These are phyloP conservation scores for Sylvia borin DNA, from an alignment of 2,797 vertebrate species.

Conservation along the genomic window DNA sequence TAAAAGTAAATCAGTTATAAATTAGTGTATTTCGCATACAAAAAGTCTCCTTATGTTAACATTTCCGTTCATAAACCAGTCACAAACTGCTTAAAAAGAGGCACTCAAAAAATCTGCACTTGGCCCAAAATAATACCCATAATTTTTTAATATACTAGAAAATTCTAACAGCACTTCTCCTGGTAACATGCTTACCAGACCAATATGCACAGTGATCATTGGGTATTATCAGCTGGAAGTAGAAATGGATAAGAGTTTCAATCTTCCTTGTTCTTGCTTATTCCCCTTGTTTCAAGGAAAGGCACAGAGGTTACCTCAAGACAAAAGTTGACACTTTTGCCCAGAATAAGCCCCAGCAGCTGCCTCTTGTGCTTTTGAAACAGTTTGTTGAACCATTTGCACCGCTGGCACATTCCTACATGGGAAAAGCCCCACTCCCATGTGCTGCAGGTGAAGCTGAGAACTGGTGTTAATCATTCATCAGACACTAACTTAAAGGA, in stretches of 20 bases:
- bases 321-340: neutral
- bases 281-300: neutral
- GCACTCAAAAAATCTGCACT: neutral
- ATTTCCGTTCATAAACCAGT: neutral
- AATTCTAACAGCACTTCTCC: neutral
- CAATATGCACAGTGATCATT: neutral
- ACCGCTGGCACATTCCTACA: neutral
- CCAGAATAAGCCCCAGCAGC: neutral
- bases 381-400: neutral
- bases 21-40: constrained; percentile 8
- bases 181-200: neutral
- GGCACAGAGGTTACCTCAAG: neutral
- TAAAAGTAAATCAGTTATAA: constrained; percentile 18
- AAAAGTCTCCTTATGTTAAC: neutral
- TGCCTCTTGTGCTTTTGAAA: neutral
- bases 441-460: neutral
- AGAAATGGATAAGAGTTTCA: neutral
- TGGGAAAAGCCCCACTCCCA: neutral
- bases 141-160: neutral
- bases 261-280: neutral
- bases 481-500: neutral
- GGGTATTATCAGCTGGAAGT: neutral
- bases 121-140: neutral
- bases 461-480: neutral
- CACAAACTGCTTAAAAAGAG: constrained; percentile 14